Evolutionary conservation across 64 coral and sea anemone genomes (phyloP), one percentile per base, ranked within the genome.

Genomic region (Porites lutea): DNA sequence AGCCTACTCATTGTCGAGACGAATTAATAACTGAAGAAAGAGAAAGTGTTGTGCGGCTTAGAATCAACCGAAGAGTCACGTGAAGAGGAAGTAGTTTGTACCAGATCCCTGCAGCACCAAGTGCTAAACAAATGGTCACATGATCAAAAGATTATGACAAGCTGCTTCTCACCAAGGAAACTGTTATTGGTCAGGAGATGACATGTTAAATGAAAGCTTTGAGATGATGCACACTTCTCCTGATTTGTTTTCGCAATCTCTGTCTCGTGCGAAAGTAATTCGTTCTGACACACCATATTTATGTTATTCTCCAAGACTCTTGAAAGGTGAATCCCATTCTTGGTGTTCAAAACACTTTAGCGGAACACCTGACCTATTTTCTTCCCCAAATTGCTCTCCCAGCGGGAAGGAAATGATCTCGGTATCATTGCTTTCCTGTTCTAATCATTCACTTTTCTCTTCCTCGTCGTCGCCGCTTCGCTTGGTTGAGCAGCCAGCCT

Each of bases 201-300:
- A 48, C 6, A n/a, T 48, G 27, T 48, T 9, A 82, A 82, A n/a
- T 47, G 46, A 46, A 6, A 12, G 51, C 16, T 80, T 57, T 44
- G 78, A 80, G 5, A 80, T 76, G 13, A 50, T 80, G 22, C 1
- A 58, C 27, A 3, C 59, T 16, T 65, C 79, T 10, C 79, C 79
- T 48, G 0, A 63, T 48, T 65, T 82, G 15, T 82, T 82, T 47
- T 65, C 79, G n/a, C 79, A 82, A 43, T 82, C 79, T 15, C 15
- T 65, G 6, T 82, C 59, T 46, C 6, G 15, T 8, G 7, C 48
- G 60, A 60, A 82, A 47, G 79, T 48, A 65, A 16, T 43, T 82
- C 8, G 6, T 8, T 82, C 79, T 19, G 43, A 64, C 15, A 49
- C 79, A 48, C 27, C 59, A 15, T 58, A 82, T 48, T 22, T 82